Conservation (phyloP, 2,113 vertebrate species). For the Coturnix japonica region DNA sequence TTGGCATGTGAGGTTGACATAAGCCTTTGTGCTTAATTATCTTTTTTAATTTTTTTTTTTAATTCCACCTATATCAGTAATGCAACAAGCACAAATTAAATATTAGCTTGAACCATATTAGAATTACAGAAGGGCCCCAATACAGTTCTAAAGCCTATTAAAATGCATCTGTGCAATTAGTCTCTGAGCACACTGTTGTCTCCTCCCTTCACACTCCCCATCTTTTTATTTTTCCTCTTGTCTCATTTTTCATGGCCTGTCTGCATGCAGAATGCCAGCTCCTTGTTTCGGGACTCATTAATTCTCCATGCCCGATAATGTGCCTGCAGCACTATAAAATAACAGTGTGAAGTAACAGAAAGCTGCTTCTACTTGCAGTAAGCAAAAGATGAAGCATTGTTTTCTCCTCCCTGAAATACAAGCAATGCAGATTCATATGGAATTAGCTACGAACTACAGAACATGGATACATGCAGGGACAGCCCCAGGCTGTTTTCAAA, state of each 20-base stretch:
- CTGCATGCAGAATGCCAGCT: neutral
- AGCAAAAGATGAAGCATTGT: constrained; percentile 33
- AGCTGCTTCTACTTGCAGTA: constrained; percentile 10
- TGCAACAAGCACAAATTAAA: constrained; percentile 28
- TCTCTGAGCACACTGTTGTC: neutral
- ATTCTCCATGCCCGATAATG: constrained; percentile 7
- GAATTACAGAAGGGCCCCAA: neutral
- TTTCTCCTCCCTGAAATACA: neutral
- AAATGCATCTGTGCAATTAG: constrained; percentile 18
- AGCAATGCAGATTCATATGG: neutral
- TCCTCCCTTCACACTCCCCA: neutral
- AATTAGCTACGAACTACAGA: constrained; percentile 31
- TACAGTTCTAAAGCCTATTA: constrained; percentile 22
- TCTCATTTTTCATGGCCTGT: constrained; percentile 38
- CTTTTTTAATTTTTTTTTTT: neutral
- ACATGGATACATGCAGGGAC: neutral
- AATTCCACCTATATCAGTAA: constrained; percentile 7
- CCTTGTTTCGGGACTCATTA: constrained; percentile 25
- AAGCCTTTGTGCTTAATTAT: constrained; percentile 22
- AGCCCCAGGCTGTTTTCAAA: constrained; percentile 59
- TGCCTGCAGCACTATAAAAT: constrained; percentile 47
- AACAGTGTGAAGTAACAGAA: constrained; percentile 9
- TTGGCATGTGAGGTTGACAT: neutral
- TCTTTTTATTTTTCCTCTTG: constrained; percentile 22
- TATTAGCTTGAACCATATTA: constrained; percentile 23